Base-by-base conservation (phyloP, 2,888 invertebrate species). In the Pseudococcus viburni region DNA sequence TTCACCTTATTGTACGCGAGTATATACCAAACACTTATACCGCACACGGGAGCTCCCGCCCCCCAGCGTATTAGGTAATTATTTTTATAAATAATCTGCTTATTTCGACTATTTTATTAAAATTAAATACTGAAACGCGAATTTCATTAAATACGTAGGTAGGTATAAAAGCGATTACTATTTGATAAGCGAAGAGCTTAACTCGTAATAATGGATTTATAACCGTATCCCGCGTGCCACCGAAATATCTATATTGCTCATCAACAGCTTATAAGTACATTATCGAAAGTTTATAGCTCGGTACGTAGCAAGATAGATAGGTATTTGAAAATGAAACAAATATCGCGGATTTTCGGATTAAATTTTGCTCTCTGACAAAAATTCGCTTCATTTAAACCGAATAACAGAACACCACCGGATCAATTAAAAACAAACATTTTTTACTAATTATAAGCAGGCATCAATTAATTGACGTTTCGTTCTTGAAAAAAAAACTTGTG, bases 41-140 rank as follows among this genome's bases (percentile, higher is more conserved):
- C 26, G 3, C 1, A 33, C 26, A 33, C 26, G 3, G 26, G 26
- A 33, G 26, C 1, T 3, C 3, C 26, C 26, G 1, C 26, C 26
- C 3, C 26, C 26, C 26, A 33, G 3, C 26, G 5, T 26, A 15
- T 12, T 26, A 68, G 22, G 22, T 68, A 68, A 9, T 68, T 73
- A 73, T 73, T 33, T 73, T 73, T 73, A 26, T 39, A 73, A 33
- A 73, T 73, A 73, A 73, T 73, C 73, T 73, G 15, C 33, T 73
- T 39, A 73, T 1, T 68, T 26, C 17, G 15, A 73, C 73, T 33
- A 33, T 17, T 33, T 8, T 15, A 39, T 17, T 12, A 5, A 73
- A 33, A 73, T 73, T 59, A 64, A 73, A 33, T 19, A 19, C 33
- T 12, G 39, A 22, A 64, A 64, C 64, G 64, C 0, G 39, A 73